Evolutionary conservation across 2,797 vertebrate genomes (phyloP).

Genomic region (Cirrhinus mrigala): DNA sequence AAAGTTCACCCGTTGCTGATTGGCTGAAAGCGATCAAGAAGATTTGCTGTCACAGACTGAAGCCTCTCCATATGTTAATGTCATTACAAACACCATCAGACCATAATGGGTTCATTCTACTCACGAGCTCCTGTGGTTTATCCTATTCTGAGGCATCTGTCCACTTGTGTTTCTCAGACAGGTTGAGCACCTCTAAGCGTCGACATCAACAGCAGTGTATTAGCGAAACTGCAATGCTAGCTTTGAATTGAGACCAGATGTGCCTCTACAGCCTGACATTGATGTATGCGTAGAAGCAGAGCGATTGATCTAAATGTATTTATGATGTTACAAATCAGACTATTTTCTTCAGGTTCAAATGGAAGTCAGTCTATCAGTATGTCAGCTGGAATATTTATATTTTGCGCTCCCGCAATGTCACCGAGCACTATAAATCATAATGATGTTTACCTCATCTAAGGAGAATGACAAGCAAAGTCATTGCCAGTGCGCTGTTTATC

Average conservation of each 20-base stretch:
- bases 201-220: conserved; percentile 15
- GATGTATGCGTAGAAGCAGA: conserved; percentile 29
- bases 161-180: conserved; percentile 22
- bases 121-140: conserved; percentile 31
- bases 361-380: conserved; percentile 49
- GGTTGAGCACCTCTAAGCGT: conserved; percentile 15
- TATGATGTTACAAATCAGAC: conserved; percentile 51
- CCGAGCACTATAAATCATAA: conserved; percentile 61
- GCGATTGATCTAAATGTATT: conserved; percentile 43
- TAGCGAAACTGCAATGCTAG: conserved; percentile 21
- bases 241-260: conserved; percentile 43
- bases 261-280: conserved; percentile 23
- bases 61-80: conserved; percentile 47
- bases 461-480: conserved; percentile 59
- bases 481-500: conserved; percentile 56
- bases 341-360: conserved; percentile 48
- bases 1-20: conserved; percentile 37
- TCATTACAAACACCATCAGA: conserved; percentile 17
- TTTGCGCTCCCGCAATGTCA: conserved; percentile 42
- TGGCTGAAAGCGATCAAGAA: conserved; percentile 40
- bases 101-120: conserved; percentile 43
- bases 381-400: conserved; percentile 47
- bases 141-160: conserved; percentile 41
- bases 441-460: conserved; percentile 62
- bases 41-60: conserved; percentile 16